phyloP scores from a whole-genome alignment of 2,113 vertebrate species.

The Thinocorus orbignyianus region DNA sequence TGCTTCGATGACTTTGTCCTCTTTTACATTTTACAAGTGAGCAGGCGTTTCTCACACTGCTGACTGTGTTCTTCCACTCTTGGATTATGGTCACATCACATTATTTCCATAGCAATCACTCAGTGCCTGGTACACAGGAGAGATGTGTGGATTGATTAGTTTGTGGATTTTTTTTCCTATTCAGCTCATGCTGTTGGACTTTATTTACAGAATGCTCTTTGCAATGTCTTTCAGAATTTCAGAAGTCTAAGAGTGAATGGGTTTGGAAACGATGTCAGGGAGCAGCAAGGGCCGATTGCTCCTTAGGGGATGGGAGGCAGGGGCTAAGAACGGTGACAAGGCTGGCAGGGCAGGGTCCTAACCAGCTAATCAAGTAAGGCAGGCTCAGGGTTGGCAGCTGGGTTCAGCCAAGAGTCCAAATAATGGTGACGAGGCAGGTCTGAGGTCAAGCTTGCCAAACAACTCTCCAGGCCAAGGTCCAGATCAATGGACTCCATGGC shows the following conservation, averaged over 20 bases:
- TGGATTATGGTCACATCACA: rapidly evolving
- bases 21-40: too few species aligned
- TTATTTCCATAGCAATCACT: background rate
- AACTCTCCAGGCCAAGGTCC: background rate
- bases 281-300: too few species aligned
- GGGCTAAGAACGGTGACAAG: background rate
- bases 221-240: too few species aligned
- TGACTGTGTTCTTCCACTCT: background rate
- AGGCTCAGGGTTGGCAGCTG: background rate
- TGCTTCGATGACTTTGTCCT: too few species aligned
- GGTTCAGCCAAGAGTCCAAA: background rate
- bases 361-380: background rate
- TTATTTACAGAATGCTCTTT: background rate
- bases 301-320: background rate
- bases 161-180: background rate
- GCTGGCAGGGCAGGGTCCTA: background rate
- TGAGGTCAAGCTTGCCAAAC: background rate
- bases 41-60: too few species aligned
- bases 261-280: background rate
- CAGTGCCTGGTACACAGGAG: background rate
- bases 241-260: background rate
- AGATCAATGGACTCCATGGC: background rate
- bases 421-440: background rate
- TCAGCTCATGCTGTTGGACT: background rate
- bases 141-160: background rate